These are phyloP conservation scores for Sinella curviseta DNA, from an alignment of 1,140 invertebrate genomes.

Conservation along the genomic window DNA sequence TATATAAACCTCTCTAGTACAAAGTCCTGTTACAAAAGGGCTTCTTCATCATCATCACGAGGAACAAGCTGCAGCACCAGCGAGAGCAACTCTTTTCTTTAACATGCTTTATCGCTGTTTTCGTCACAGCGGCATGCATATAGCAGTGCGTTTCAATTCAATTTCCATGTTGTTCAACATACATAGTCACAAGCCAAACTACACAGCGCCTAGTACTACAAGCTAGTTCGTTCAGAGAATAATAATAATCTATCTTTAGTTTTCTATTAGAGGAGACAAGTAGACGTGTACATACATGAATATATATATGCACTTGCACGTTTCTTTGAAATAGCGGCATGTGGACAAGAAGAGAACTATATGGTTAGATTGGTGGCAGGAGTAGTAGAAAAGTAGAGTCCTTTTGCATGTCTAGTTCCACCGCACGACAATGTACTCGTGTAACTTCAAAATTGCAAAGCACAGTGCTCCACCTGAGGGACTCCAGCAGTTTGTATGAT, in stretches of 20 bases:
- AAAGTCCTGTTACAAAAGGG: background rate
- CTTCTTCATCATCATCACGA: slow-evolving; percentile 5
- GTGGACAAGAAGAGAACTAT: background rate
- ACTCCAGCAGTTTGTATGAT: background rate
- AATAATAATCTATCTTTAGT: slow-evolving; percentile 16
- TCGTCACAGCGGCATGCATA: background rate
- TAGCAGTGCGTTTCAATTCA: slow-evolving; percentile 18
- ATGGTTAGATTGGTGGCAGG: background rate
- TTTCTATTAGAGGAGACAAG: background rate
- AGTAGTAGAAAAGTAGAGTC: background rate
- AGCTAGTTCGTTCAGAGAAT: background rate
- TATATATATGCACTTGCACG: too few species aligned
- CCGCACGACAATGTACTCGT: too few species aligned
- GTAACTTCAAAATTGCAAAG: slow-evolving; percentile 4
- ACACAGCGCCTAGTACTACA: background rate
- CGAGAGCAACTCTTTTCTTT: background rate
- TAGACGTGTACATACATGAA: background rate
- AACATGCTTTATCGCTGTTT: slow-evolving; percentile 6
- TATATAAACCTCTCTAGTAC: background rate
- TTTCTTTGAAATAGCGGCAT: too few species aligned
- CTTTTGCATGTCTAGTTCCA: too few species aligned
- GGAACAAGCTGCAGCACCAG: background rate
- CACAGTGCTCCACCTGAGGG: background rate
- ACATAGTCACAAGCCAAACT: background rate
- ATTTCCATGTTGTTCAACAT: background rate